Evolutionary conservation across 2,797 vertebrate species (phyloP).

Genomic region (Bradypus variegatus): DNA sequence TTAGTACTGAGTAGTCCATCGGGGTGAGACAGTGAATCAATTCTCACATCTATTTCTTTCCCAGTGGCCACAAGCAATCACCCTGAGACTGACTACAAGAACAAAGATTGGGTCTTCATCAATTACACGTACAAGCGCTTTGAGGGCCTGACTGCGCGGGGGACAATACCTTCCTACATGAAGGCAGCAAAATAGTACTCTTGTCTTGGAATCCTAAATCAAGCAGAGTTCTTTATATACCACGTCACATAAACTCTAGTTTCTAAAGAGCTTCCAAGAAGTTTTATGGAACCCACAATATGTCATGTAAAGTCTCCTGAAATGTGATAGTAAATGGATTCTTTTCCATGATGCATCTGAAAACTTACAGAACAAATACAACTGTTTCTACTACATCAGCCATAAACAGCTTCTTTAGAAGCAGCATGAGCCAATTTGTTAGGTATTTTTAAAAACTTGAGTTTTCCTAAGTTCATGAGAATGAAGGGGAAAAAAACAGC

Average conservation of each 20-base stretch:
- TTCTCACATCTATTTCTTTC: constrained; percentile 37
- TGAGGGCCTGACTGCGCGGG: constrained; percentile 92
- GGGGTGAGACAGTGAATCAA: neutral
- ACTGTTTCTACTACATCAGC: constrained; percentile 24
- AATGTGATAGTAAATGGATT: constrained; percentile 31
- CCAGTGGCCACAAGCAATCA: constrained; percentile 83
- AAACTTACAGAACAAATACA: constrained; percentile 32
- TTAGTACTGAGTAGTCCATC: neutral
- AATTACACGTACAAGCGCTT: constrained; percentile 99
- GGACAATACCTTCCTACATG: constrained; percentile 97
- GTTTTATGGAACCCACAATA: constrained; percentile 42
- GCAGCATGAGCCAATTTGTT: constrained; percentile 40
- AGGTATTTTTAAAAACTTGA: neutral
- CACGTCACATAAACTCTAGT: neutral
- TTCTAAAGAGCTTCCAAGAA: constrained; percentile 53
- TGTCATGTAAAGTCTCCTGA: constrained; percentile 26
- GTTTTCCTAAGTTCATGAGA: constrained; percentile 50
- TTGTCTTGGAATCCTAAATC: neutral
- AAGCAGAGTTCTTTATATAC: neutral
- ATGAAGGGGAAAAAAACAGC: constrained; percentile 25
- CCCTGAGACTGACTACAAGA: constrained; percentile 92
- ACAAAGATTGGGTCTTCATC: constrained; percentile 99
- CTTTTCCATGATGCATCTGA: constrained; percentile 13
- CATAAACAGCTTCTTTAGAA: constrained; percentile 61
- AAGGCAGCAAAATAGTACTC: constrained; percentile 85